phyloP scores from a whole-genome alignment of 2,888 invertebrate genomes.

The Priocnemis perturbator region DNA sequence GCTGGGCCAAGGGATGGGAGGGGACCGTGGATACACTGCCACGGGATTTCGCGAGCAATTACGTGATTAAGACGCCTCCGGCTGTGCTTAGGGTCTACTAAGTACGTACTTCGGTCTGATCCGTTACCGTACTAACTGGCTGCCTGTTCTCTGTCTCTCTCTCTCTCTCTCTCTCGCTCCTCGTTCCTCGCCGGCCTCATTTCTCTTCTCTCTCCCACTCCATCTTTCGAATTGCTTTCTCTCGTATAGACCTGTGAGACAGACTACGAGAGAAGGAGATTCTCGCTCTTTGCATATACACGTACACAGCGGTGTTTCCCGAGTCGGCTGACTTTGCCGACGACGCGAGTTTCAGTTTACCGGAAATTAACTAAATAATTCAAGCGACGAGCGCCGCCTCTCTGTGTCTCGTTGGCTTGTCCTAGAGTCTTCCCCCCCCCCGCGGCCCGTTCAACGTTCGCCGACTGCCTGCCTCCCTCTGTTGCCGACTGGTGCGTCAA shows the following conservation, averaged over 20 bases:
- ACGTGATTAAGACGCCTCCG: conserved; percentile 72
- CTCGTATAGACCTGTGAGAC: neutral
- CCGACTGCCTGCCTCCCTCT: neutral
- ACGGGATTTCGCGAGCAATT: conserved; percentile 73
- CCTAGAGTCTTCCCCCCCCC: conserved; percentile 7
- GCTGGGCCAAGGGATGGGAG: conserved; percentile 17
- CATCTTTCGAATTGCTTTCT: conserved; percentile 12
- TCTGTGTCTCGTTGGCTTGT: neutral
- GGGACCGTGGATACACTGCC: conserved; percentile 44
- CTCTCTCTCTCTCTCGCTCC: conserved; percentile 8
- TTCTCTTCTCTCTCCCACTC: conserved; percentile 15
- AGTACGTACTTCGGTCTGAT: conserved; percentile 73
- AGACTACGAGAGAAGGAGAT: neutral
- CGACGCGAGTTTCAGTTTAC: conserved; percentile 62
- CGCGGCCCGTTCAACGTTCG: neutral
- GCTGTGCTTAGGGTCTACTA: conserved; percentile 67
- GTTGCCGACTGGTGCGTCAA: neutral
- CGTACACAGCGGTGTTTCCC: too few species aligned
- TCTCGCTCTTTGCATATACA: too few species aligned
- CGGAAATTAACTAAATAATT: conserved; percentile 72
- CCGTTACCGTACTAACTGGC: conserved; percentile 62
- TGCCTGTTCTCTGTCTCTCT: conserved; percentile 34
- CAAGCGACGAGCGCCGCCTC: conserved; percentile 38
- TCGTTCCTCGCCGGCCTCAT: conserved; percentile 11
- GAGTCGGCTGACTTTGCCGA: conserved; percentile 40